Evolutionary conservation across 2,888 invertebrate species (phyloP).

Genomic region (Polydesmus complanatus): DNA sequence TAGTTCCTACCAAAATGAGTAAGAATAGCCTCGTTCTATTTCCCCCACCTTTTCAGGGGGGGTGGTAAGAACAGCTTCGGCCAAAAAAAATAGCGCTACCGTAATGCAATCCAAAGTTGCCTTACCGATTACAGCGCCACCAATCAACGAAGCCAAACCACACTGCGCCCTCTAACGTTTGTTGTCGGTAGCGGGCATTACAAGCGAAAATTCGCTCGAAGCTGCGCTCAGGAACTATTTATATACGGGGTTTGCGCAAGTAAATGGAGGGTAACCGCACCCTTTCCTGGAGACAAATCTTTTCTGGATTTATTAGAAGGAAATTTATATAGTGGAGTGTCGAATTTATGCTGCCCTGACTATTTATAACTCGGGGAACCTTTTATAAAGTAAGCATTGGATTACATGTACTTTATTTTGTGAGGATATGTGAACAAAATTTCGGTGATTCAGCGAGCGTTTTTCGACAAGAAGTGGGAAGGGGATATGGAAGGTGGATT

Average conservation of each 20-base stretch:
- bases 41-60: too few relatives aligned
- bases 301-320: conserved; percentile 16
- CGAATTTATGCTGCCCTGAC: conserved; percentile 18
- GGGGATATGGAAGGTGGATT: not conserved
- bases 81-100: too few relatives aligned
- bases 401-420: not conserved
- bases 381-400: conserved; percentile 18
- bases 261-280: conserved; percentile 17
- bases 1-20: too few relatives aligned
- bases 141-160: too few relatives aligned
- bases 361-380: conserved; percentile 16
- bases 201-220: too few relatives aligned
- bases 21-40: too few relatives aligned
- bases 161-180: too few relatives aligned
- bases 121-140: too few relatives aligned
- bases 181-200: not conserved
- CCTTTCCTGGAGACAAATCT: conserved; percentile 14
- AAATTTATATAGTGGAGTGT: conserved; percentile 10
- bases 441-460: too few relatives aligned
- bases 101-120: too few relatives aligned
- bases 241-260: conserved; percentile 17
- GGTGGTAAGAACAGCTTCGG: too few relatives aligned
- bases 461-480: not conserved
- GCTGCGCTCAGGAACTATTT: not conserved
- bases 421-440: not conserved